Percentiles rank a stretch among this genome's conserved stretches.
These are phyloP conservation scores for Dinomys branickii DNA, from an alignment of 2,113 vertebrate species.

Conservation along the genomic window DNA sequence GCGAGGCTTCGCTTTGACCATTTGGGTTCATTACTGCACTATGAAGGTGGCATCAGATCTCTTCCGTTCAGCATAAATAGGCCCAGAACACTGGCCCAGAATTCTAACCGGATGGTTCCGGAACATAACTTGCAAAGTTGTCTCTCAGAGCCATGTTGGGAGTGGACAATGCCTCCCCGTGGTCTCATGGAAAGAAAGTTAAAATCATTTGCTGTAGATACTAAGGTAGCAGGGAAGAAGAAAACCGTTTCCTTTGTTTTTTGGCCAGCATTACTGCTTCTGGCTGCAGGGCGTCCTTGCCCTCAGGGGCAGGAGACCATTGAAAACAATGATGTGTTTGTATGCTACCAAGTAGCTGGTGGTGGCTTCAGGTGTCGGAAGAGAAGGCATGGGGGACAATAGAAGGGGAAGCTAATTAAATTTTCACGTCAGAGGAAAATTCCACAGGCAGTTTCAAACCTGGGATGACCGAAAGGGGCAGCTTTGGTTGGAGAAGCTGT, in stretches of 20 bases:
- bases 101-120: neutral
- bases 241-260: conserved; percentile 44
- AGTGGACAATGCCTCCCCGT: conserved; percentile 44
- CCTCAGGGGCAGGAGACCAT: conserved; percentile 21
- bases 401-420: conserved; percentile 75
- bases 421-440: conserved; percentile 83
- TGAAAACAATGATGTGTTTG: conserved; percentile 50
- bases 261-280: conserved; percentile 30
- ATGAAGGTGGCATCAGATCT: neutral
- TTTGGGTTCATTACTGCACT: neutral
- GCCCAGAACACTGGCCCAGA: neutral
- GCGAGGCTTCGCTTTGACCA: neutral
- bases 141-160: neutral
- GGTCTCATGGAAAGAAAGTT: neutral
- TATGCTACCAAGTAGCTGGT: conserved; percentile 20
- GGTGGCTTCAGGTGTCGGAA: conserved; percentile 63
- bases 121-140: neutral
- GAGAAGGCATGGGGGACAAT: conserved; percentile 66
- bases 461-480: conserved; percentile 67
- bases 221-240: conserved; percentile 29
- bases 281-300: conserved; percentile 38
- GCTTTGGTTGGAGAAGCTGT: conserved; percentile 74
- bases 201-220: conserved; percentile 42
- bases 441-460: conserved; percentile 68
- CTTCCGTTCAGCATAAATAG: neutral